Base-by-base conservation (phyloP, 2,113 vertebrate genomes). In the Oreochromis spilurus region DNA sequence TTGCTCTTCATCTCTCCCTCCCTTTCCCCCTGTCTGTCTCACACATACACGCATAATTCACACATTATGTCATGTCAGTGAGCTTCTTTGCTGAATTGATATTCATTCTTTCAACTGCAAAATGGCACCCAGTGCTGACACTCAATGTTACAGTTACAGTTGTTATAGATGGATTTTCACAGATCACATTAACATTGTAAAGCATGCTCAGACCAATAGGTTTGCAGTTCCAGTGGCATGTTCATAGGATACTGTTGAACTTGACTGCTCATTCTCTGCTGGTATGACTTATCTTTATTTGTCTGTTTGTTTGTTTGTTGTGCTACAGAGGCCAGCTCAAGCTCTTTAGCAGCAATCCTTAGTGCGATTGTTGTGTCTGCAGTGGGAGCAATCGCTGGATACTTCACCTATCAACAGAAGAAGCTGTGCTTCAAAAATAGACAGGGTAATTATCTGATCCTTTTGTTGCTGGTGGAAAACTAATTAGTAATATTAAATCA, bases 401-500 rank as follows among this genome's bases (percentile, higher is more conserved):
- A 97, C 90, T 97, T 97, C 75, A 95, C 97, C 79, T 98, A 98
- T 87, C 97, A 97, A 94, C 98, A 97, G 93, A 98, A 97, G 93
- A 98, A 97, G 77, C 92, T 98, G 14, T 99, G 98, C 93, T 99
- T 99, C 94, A 97, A 96, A 83, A 89, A 91, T n/a, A 90, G 92
- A 83, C 89, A 93, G 86, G 93, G 95, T 96, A 86, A 87, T 34
- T 92, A 77, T 88, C 43, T 19, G 2, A 31, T 24, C 7, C 12
- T 40, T 31, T 19, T 52, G 16, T 54, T 43, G 7, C 26, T 19
- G 5, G 3, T 54, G 3, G 50, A 14, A 9, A 24, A 16, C 31
- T 6, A 45, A 72, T 72, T 10, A 26, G 45, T 43, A 72, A 72
- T 72, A 43, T 45, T 72, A 26, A 72, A 43, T 72, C 21, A 72